Evolutionary conservation across 2,113 vertebrate genomes (phyloP), one percentile per base, ranked within the genome.

Genomic region (Sakesphorus luctuosus): DNA sequence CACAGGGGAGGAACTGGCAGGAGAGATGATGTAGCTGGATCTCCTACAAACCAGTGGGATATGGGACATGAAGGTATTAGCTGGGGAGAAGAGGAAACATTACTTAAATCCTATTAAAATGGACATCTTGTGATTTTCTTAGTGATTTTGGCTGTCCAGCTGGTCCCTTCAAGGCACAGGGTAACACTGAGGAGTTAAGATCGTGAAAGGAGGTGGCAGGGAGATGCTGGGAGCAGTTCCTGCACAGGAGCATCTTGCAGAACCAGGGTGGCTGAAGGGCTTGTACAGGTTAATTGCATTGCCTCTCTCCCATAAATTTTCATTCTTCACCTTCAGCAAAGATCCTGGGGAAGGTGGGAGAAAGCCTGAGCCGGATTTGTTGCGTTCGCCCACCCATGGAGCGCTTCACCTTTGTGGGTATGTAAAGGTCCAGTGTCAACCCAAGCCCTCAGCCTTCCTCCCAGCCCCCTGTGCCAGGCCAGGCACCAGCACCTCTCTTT

Each of bases 331-430:
- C 71, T 58, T 31, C 68, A 99, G 99, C 99, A 96, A 99, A 99
- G 96, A 97, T 99, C 84, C 98, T 99, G 97, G 99, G 99, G 68
- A 99, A 99, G 94, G 97, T 99, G 93, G 99, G 99, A 29, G 99
- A 99, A 95, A 99, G 98, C 92, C 92, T 99, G 89, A 99, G 99
- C 80, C 98, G 98, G 90, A 99, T 99, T 95, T 99, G 99, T 97
- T 99, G 99, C 3, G 98, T 98, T n/a, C 99, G 99, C 26, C 99
- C 99, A 0, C 98, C 99, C 6, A 98, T 99, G 87, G 99, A 99
- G 11, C 99, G 98, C 78, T 99, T 99, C 97, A 99, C 99, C 50
- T 99, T 99, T 65, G 98, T 99, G n/a, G 99, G 99, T 99, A 96
- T 36, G 99, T 82, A 61, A 63, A 44, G 17, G 7, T 56, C 40